These are phyloP conservation scores for Pocillopora grandis DNA, from an alignment of 92 coral and sea anemone species.

Conservation along the genomic window DNA sequence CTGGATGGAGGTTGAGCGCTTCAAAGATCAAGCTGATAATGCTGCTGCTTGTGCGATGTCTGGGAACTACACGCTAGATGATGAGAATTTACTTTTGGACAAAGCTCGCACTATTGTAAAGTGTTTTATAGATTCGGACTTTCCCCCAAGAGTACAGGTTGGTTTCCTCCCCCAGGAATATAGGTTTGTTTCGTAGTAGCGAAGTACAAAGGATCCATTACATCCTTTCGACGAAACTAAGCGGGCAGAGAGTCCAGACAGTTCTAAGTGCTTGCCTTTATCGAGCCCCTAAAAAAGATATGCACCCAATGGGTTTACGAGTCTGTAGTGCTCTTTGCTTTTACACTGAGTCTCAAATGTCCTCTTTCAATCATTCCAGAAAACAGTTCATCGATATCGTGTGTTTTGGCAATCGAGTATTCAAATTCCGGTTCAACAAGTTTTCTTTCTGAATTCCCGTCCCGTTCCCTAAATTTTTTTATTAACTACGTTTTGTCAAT, in stretches of 20 bases:
- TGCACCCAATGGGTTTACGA: no score
- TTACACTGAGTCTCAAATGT: neutral
- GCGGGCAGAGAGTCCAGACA: no score
- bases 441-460: no score
- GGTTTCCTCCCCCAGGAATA: constrained; percentile 80
- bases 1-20: constrained; percentile 95
- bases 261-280: neutral
- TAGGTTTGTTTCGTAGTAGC: constrained; percentile 60
- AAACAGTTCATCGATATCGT: neutral
- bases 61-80: constrained; percentile 92
- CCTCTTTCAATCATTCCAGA: neutral
- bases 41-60: constrained; percentile 89
- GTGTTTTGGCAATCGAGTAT: no score
- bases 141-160: constrained; percentile 94
- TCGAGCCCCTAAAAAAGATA: no score
- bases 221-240: no score
- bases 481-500: no score
- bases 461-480: no score
- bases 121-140: constrained; percentile 82
- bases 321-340: no score
- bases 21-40: constrained; percentile 77
- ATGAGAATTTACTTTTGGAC: constrained; percentile 69
- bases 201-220: neutral
- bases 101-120: constrained; percentile 86
- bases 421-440: no score